A percentile compares a stretch with the other conserved stretches of the same genome.
These are phyloP conservation scores for Halocynthia aurantium DNA, from an alignment of 23 tunicate species.

Conservation along the genomic window DNA sequence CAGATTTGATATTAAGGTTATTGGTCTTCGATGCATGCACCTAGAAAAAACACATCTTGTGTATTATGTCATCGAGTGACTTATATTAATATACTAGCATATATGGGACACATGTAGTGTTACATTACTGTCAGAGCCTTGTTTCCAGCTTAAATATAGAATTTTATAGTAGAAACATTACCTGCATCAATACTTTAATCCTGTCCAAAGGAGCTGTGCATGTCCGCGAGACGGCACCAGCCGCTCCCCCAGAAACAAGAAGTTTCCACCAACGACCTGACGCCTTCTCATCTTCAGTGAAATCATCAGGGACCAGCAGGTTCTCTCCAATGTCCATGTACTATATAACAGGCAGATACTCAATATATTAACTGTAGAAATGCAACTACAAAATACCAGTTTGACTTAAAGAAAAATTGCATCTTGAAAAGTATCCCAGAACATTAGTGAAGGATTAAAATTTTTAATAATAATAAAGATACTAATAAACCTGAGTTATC, in stretches of 20 bases:
- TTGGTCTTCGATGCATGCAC: slow-evolving; percentile 88
- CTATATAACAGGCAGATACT: slow-evolving; percentile 6
- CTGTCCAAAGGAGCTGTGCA: slow-evolving; percentile 97
- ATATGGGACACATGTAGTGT: no score
- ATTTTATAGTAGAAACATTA: background rate
- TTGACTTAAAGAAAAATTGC: no score
- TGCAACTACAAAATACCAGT: no score
- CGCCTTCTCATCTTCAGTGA: slow-evolving; percentile 79
- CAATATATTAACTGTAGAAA: no score
- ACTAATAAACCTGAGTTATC: no score
- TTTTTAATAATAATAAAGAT: no score
- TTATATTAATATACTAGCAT: background rate
- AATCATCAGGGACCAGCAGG: slow-evolving; percentile 81
- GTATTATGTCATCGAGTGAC: background rate
- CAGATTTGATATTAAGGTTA: slow-evolving; percentile 55
- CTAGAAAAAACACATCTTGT: slow-evolving; percentile 9
- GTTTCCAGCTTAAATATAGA: no score
- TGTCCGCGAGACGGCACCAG: slow-evolving; percentile 94
- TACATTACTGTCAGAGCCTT: no score
- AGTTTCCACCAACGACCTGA: slow-evolving; percentile 79
- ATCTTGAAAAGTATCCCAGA: no score
- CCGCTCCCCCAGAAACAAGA: slow-evolving; percentile 85
- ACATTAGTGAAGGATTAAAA: no score
- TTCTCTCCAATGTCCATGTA: slow-evolving; percentile 89
- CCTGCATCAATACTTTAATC: slow-evolving; percentile 93